Conservation (phyloP, 2,797 vertebrate species). For the Hippocampus kuda region DNA sequence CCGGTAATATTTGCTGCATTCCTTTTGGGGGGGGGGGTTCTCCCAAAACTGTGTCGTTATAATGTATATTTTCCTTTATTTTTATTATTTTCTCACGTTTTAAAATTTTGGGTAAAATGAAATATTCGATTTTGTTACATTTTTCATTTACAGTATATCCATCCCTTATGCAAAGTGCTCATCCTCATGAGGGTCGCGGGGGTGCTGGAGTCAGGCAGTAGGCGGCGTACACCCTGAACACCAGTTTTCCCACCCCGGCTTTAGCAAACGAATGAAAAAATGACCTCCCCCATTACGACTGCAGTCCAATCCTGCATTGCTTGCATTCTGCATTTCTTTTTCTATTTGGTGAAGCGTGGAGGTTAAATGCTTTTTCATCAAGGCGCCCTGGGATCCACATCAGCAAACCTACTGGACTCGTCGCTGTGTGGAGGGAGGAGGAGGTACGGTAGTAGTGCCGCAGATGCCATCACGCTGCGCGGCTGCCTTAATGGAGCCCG, state of each 20-base stretch:
- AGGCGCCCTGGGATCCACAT: conserved; percentile 63
- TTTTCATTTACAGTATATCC: too few relatives aligned
- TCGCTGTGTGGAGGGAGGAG: conserved; percentile 7
- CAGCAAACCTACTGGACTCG: conserved; percentile 44
- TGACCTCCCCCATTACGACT: conserved; percentile 29
- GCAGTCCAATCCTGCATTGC: conserved; percentile 36
- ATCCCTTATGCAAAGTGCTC: too few relatives aligned
- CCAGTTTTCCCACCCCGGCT: background rate
- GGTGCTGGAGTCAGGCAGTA: too few relatives aligned
- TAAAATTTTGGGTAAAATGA: too few relatives aligned
- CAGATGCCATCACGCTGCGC: conserved; percentile 3
- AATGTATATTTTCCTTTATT: too few relatives aligned
- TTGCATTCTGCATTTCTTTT: conserved; percentile 39
- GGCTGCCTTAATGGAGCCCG: conserved; percentile 33
- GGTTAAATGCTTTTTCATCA: conserved; percentile 64
- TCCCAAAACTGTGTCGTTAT: background rate
- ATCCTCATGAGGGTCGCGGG: too few relatives aligned
- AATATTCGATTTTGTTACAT: too few relatives aligned
- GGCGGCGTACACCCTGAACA: too few relatives aligned
- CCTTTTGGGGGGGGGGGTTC: background rate
- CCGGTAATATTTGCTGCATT: background rate
- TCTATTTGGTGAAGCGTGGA: conserved; percentile 54
- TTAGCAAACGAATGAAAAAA: conserved; percentile 18
- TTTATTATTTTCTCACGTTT: too few relatives aligned
- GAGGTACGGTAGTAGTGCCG: background rate